Conservation (phyloP, 2,113 vertebrate species). For the Zonotrichia leucophrys region DNA sequence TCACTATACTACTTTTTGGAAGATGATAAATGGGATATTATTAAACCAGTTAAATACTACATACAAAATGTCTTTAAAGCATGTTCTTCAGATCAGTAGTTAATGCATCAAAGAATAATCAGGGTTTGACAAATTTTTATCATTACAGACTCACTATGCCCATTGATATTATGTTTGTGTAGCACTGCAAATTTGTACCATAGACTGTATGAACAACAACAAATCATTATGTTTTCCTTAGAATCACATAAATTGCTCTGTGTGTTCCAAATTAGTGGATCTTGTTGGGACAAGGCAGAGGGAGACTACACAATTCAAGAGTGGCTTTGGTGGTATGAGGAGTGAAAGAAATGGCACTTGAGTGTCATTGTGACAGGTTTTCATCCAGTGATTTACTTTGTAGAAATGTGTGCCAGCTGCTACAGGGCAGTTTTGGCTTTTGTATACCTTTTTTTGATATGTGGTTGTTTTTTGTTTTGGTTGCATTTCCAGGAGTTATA, state of each 20-base stretch:
- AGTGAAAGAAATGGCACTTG: neutral
- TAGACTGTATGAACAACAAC: neutral
- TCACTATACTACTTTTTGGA: neutral
- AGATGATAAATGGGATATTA: neutral
- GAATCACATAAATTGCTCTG: neutral
- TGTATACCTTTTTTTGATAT: neutral
- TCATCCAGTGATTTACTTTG: neutral
- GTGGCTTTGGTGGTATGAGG: neutral
- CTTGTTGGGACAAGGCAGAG: neutral
- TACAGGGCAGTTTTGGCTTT: neutral
- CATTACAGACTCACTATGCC: neutral
- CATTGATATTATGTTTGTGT: neutral
- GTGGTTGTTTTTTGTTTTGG: neutral
- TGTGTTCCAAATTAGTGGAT: neutral
- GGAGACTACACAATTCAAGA: neutral
- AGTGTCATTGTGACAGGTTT: neutral
- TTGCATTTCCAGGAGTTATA: slow-evolving; percentile 87
- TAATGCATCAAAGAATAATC: neutral
- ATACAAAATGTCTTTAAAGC: neutral
- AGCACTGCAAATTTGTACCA: neutral
- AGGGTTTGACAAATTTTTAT: neutral
- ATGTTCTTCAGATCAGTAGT: neutral
- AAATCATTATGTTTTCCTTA: neutral
- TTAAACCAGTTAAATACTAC: neutral
- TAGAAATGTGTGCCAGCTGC: neutral